phyloP scores from a whole-genome alignment of 1,140 invertebrate species.

The Drosophila bocki region DNA sequence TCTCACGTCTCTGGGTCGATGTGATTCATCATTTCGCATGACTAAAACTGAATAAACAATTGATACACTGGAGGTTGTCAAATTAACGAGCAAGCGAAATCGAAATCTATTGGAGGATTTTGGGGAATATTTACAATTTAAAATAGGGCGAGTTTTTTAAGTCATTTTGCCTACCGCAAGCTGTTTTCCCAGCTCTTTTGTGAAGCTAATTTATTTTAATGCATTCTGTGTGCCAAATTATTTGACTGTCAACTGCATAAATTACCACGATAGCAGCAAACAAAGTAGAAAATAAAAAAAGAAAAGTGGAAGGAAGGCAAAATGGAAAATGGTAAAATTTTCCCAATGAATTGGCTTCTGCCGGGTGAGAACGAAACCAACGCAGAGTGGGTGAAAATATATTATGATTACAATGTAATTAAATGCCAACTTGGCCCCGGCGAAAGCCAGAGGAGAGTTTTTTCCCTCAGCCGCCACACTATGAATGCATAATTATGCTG shows the following conservation, averaged over 20 bases:
- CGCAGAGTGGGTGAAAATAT: constrained; percentile 49
- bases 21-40: constrained; percentile 55
- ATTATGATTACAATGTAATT: constrained; percentile 57
- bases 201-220: constrained; percentile 48
- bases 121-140: neutral
- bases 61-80: neutral
- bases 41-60: constrained; percentile 35
- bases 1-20: constrained; percentile 55
- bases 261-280: constrained; percentile 32
- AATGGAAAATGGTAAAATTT: constrained; percentile 31
- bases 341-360: constrained; percentile 34
- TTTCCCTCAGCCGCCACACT: neutral
- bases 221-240: constrained; percentile 46
- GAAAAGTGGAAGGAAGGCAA: constrained; percentile 24
- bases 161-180: neutral
- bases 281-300: constrained; percentile 19
- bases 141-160: neutral
- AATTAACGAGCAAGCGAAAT: constrained; percentile 16
- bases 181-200: constrained; percentile 19
- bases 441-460: constrained; percentile 44
- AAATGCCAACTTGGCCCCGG: constrained; percentile 42
- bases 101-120: neutral
- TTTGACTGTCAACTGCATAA: constrained; percentile 57
- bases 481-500: constrained; percentile 41
- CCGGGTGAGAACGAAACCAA: constrained; percentile 36